phyloP scores from a whole-genome alignment of 2,888 invertebrate species.

The Buathra laborator region DNA sequence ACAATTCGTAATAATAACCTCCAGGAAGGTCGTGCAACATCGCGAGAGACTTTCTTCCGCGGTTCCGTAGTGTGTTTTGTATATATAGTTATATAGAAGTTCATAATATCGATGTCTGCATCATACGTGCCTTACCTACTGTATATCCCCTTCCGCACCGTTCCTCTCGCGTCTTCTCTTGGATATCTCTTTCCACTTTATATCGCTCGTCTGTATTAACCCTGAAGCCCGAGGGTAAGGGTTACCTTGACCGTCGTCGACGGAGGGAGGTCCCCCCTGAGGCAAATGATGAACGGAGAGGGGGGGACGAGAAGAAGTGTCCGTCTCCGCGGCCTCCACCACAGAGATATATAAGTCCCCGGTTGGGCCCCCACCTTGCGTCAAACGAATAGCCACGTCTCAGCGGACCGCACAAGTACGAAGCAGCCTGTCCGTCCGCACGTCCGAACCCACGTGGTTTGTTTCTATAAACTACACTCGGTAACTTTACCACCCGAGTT shows the following conservation, averaged over 20 bases:
- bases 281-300: constrained; percentile 56
- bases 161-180: neutral
- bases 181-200: neutral
- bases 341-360: constrained; percentile 81
- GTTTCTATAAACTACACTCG: constrained; percentile 48
- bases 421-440: constrained; percentile 65
- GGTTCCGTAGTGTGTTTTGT: constrained; percentile 21
- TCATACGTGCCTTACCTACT: neutral
- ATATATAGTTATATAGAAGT: neutral
- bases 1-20: constrained; percentile 58
- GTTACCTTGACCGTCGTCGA: constrained; percentile 79
- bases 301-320: constrained; percentile 62
- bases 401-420: constrained; percentile 72
- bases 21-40: constrained; percentile 39
- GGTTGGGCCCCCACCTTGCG: constrained; percentile 79
- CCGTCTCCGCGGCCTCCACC: constrained; percentile 78
- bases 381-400: constrained; percentile 79
- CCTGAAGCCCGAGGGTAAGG: constrained; percentile 70
- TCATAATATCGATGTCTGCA: constrained; percentile 14
- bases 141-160: constrained; percentile 4
- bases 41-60: constrained; percentile 34
- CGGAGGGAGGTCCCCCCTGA: constrained; percentile 46
- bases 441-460: constrained; percentile 64
- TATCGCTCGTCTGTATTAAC: neutral
- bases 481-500: constrained; percentile 44